phyloP scores from a whole-genome alignment of 2,113 vertebrate genomes.

The Capreolus pygargus region DNA sequence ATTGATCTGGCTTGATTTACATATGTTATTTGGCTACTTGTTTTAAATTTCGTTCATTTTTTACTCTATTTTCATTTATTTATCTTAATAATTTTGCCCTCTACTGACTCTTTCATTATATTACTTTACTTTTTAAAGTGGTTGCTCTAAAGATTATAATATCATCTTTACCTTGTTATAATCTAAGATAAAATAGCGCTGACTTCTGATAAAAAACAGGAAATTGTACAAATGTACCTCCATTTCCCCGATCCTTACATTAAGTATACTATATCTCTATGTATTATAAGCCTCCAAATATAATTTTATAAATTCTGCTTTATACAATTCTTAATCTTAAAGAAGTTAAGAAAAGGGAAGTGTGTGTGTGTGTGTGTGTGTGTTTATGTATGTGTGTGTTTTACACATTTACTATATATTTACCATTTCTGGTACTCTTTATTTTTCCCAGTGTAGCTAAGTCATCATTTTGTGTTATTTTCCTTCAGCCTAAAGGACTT shows the following conservation, averaged over 20 bases:
- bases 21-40: neutral
- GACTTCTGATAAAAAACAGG: neutral
- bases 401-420: neutral
- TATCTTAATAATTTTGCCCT: neutral
- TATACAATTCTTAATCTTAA: neutral
- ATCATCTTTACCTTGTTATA: neutral
- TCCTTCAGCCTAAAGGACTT: neutral
- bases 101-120: neutral
- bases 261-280: neutral
- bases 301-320: neutral
- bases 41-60: neutral
- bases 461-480: conserved; percentile 31
- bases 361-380: rapidly evolving
- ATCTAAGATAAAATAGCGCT: neutral
- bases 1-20: neutral
- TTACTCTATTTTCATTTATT: neutral
- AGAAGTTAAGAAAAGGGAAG: neutral
- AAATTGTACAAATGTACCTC: neutral
- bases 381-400: neutral
- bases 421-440: neutral
- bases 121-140: neutral
- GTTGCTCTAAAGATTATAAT: neutral
- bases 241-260: neutral
- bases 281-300: neutral
- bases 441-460: neutral